Conservation (phyloP, 2,888 invertebrate genomes). For the Dryococelus australis region DNA sequence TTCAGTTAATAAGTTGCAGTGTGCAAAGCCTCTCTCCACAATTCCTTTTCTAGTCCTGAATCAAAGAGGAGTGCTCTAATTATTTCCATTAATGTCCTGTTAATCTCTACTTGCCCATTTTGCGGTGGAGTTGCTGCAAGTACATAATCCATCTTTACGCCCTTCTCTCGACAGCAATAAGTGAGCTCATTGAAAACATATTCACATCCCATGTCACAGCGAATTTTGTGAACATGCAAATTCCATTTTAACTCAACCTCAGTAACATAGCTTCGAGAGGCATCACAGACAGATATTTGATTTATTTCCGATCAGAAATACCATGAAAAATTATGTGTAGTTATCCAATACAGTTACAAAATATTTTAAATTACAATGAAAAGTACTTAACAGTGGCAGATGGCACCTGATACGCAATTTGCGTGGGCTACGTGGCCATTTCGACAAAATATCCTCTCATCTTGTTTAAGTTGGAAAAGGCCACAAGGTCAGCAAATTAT, state of each 20-base stretch:
- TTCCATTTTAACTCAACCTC: background rate
- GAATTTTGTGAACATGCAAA: background rate
- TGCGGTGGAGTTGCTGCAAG: background rate
- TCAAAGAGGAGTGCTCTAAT: background rate
- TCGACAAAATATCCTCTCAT: too few relatives aligned
- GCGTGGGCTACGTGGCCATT: too few relatives aligned
- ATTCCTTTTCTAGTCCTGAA: background rate
- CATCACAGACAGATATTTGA: background rate
- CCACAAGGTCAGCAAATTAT: too few relatives aligned
- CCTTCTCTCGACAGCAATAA: background rate
- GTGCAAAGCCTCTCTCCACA: background rate
- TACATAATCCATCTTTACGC: background rate
- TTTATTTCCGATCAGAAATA: background rate
- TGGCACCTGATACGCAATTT: too few relatives aligned
- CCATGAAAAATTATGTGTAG: background rate
- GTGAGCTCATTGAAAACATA: background rate
- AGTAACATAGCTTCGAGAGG: background rate
- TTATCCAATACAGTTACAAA: background rate
- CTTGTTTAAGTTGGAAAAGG: too few relatives aligned
- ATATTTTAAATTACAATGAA: background rate
- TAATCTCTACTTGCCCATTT: background rate
- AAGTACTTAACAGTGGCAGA: too few relatives aligned
- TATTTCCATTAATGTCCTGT: background rate
- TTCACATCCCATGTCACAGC: background rate
- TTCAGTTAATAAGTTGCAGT: background rate